Conservation (phyloP, 1,140 invertebrate genomes). For the Dendroctonus valens region DNA sequence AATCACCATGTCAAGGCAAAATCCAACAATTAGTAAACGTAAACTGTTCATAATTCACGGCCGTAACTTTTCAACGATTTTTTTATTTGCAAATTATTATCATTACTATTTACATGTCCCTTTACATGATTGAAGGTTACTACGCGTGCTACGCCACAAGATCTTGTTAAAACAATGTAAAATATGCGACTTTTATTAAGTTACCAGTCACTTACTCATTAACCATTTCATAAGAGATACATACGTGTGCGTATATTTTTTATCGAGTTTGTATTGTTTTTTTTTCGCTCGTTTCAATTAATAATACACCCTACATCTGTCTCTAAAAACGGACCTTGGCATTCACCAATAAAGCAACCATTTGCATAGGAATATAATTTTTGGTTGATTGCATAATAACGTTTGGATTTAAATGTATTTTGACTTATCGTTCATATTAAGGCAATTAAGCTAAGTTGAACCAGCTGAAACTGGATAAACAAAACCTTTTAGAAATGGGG, state of each 20-base stretch:
- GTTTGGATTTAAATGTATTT: neutral
- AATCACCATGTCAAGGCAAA: too few relatives aligned
- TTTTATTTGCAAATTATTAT: neutral
- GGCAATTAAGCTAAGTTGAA: too few relatives aligned
- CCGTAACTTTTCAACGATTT: neutral
- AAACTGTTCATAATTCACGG: too few relatives aligned
- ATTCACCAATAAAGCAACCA: neutral
- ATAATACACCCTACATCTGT: neutral
- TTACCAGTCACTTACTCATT: conserved; percentile 1
- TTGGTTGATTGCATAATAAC: neutral
- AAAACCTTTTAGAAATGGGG: too few relatives aligned
- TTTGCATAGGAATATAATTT: neutral
- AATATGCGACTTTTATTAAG: conserved; percentile 9
- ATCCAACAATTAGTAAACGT: too few relatives aligned
- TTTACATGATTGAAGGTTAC: neutral
- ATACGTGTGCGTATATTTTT: too few relatives aligned
- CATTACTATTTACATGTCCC: neutral
- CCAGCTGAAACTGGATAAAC: too few relatives aligned
- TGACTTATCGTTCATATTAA: too few relatives aligned
- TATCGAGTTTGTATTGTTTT: neutral
- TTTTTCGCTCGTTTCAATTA: neutral
- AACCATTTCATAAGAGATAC: neutral
- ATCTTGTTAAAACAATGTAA: neutral
- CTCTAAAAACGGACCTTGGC: neutral
- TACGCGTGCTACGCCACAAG: neutral